Evolutionary conservation across 2,797 vertebrate species (phyloP), one percentile per base, ranked within the genome.

Genomic region (Enteromius viviparus): DNA sequence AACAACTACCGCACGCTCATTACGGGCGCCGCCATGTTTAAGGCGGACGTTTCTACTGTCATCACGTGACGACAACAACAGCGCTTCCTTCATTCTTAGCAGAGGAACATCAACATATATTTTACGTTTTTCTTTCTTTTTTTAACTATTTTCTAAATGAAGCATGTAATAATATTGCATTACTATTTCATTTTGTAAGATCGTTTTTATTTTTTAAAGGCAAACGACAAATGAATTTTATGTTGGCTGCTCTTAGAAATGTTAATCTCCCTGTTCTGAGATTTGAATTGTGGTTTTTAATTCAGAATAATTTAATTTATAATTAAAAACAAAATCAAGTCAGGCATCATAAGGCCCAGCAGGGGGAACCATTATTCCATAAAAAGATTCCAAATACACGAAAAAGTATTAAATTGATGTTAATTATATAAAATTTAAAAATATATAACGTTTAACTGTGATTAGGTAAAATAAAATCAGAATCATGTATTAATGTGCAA

Each of bases 1-100:
- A 26, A 12, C 1, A 64, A 81, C 17, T 71, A 86, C 88, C 88
- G 85, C 91, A 92, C 81, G 91, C 87, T 85, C 76, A 17, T 82
- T 87, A 92, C 91, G 94, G 93, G 84, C 93, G 94, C 92, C 12
- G 94, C 93, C 94, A 95, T 96, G 53, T 93, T 95, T 69, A 68
- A 32, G 23, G 14, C 19, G 2, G 2, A 4, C 3, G 74, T 87
- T 92, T 92, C 86, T 89, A 70, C 0, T 89, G 65, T 81, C 88
- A 89, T 88, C 89, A 85, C 60, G 51, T 68, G 81, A 88, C 82
- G 64, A 69, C n/a, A 15, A 58, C 45, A 51, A 65, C 74, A 19
- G 32, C 32, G 12, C 6, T 60, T 3, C 32, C 51, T 62, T 23
- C 1, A 32, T 15, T 60, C 34, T 9, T 21, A 14, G 15, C 6